These are phyloP conservation scores for Pogonocichla stellata DNA, from an alignment of 2,113 vertebrate species.

Conservation along the genomic window DNA sequence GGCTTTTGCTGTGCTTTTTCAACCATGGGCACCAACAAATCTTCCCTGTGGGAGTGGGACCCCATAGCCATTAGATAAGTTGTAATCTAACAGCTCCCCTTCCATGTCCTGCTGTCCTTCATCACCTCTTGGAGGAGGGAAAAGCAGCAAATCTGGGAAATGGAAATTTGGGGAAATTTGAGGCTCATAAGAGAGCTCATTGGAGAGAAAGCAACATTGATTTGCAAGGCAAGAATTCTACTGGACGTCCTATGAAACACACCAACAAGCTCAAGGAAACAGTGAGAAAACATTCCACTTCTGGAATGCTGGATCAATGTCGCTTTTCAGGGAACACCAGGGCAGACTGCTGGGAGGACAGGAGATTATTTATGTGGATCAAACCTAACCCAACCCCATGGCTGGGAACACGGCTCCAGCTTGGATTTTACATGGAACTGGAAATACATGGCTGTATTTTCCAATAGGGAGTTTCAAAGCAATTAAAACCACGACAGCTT, in stretches of 20 bases:
- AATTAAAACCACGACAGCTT: not conserved
- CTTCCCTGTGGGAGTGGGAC: not conserved
- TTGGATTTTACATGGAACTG: not conserved
- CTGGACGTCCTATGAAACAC: not conserved
- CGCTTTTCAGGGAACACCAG: not conserved
- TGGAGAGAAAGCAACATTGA: not conserved
- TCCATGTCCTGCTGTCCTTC: not conserved
- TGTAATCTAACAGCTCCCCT: not conserved
- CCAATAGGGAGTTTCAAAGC: not conserved
- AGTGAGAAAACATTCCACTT: not conserved
- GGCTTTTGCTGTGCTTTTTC: not conserved
- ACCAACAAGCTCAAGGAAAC: not conserved
- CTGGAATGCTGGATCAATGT: fast-evolving
- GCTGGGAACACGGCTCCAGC: not conserved
- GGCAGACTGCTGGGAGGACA: not conserved
- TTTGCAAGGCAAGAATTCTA: not conserved
- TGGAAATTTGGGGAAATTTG: not conserved
- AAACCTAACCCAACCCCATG: not conserved
- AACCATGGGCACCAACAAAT: not conserved
- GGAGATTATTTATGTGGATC: fast-evolving
- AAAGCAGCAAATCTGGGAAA: not conserved
- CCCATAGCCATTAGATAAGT: not conserved
- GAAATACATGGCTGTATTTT: not conserved
- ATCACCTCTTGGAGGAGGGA: not conserved
- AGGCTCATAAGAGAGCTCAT: not conserved